phyloP scores from a whole-genome alignment of 1,140 invertebrate genomes.

The Tachypleus tridentatus region DNA sequence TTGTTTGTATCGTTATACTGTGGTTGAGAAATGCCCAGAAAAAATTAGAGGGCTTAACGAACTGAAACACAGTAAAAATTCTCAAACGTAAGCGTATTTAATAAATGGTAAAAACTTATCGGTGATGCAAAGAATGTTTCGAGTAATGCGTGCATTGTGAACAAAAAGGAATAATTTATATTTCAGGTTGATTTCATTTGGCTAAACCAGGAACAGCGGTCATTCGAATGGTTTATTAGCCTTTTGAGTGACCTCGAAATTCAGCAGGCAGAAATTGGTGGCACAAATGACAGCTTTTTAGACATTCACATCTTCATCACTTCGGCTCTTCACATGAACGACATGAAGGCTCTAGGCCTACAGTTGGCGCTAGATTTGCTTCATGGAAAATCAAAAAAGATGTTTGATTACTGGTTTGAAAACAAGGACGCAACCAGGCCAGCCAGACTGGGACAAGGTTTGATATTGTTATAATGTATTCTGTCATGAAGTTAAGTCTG shows the following conservation, averaged over 20 bases:
- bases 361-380: conserved; percentile 82
- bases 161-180: too few relatives aligned
- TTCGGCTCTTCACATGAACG: conserved; percentile 73
- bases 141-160: too few relatives aligned
- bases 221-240: conserved; percentile 97
- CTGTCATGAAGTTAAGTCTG: too few relatives aligned
- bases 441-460: conserved; percentile 86
- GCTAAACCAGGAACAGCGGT: conserved; percentile 90
- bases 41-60: too few relatives aligned
- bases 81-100: too few relatives aligned
- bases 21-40: too few relatives aligned
- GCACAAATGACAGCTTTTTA: conserved; percentile 71
- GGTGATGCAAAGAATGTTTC: too few relatives aligned
- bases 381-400: conserved; percentile 82
- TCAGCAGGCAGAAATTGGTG: conserved; percentile 76
- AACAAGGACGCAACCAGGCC: conserved; percentile 79
- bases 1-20: too few relatives aligned
- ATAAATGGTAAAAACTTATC: too few relatives aligned
- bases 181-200: conserved; percentile 91
- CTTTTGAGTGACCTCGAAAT: conserved; percentile 84
- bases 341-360: conserved; percentile 88
- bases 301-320: conserved; percentile 99
- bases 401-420: conserved; percentile 88
- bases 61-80: too few relatives aligned
- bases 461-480: too few relatives aligned